Evolutionary conservation across 2,888 invertebrate genomes (phyloP), one percentile per base, ranked within the genome.

Genomic region (Lasius fuliginosus): DNA sequence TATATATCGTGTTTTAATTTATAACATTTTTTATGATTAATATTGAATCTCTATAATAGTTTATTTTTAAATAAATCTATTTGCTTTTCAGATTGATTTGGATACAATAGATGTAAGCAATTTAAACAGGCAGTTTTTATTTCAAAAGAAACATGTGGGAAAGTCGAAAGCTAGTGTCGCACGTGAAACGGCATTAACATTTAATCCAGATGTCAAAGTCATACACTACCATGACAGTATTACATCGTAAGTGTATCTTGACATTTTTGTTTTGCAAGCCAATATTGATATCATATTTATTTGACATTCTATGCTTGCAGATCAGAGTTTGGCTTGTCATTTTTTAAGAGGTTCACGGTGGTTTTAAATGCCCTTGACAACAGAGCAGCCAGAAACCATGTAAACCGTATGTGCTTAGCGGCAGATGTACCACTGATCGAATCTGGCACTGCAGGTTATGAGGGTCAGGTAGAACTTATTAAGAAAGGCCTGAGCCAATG

Each of bases 61-160:
- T 84, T 87, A 23, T 71, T 23, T 8, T 53, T 0, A 62, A 42
- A 11, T 64, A 23, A 33, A 30, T 56, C 36, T 23, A 3, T 30
- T 77, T 53, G 4, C 12, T 87, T 97, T 97, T 90, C 95, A 99
- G 99, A 98, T 99, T 95, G 99, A 99, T 96, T 96, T 99, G 94
- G 99, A 99, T 95, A 99, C 99, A 0, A 99, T 99, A 94, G 99
- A 99, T 95, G 98, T 99, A 83, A 99, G 99, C 95, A 99, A 99
- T 95, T 96, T 99, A 89, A 99, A 99, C 95, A 97, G 99, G 58
- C 99, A 99, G 95, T 99, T 99, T 95, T 95, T 99, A n/a, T 99
- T 99, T 94, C 98, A 99, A 94, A 98, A 98, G 93, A 98, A 99
- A 94, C 99, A 99, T 96, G 99, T 99, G 86, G 99, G 99, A 2